Conservation (phyloP, 1,140 invertebrate species). For the Trissolcus basalis region DNA sequence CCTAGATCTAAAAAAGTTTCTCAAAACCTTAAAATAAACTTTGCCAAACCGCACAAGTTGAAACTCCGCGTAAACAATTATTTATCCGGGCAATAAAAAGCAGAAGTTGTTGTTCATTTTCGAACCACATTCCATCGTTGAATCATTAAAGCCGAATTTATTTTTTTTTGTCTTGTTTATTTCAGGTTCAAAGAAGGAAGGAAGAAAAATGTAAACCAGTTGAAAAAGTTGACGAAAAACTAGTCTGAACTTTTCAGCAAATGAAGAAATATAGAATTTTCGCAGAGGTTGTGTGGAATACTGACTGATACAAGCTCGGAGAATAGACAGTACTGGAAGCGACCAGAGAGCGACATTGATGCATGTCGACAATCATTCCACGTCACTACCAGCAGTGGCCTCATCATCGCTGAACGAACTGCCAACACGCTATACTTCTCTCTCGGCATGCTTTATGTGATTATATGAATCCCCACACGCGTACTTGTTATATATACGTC, state of each 20-base stretch:
- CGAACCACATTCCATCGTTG: no score
- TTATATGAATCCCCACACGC: constrained; percentile 45
- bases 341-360: constrained; percentile 56
- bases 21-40: no score
- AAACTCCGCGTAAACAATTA: no score
- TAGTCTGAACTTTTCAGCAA: not conserved
- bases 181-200: not conserved
- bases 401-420: constrained; percentile 58
- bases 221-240: no score
- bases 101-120: no score
- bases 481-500: constrained; percentile 57
- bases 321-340: constrained; percentile 47
- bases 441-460: constrained; percentile 42
- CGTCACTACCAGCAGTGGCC: constrained; percentile 53
- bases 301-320: constrained; percentile 27
- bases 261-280: not conserved
- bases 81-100: no score
- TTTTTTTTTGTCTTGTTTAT: not conserved
- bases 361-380: constrained; percentile 61
- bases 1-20: no score
- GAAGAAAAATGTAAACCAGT: not conserved
- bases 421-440: constrained; percentile 49
- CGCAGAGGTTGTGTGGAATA: not conserved
- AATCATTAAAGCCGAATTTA: no score
- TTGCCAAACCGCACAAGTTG: no score